These are phyloP conservation scores for Sesamia nonagrioides DNA, from an alignment of 1,140 invertebrate species.

Conservation along the genomic window DNA sequence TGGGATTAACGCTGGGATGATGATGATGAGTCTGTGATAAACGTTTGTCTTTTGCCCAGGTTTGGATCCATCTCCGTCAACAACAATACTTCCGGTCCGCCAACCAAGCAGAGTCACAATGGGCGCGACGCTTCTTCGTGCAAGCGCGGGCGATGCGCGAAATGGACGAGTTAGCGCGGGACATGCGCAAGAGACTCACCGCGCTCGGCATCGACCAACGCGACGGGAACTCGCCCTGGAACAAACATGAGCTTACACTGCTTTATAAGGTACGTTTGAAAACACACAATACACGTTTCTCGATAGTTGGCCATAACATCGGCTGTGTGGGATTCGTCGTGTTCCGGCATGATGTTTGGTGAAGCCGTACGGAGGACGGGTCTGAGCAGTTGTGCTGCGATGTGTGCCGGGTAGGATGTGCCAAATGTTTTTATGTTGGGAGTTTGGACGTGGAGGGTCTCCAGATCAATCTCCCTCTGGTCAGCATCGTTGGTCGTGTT, in stretches of 20 bases:
- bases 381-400: too few species aligned
- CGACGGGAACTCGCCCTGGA: conserved; percentile 70
- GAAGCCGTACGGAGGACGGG: too few species aligned
- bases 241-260: conserved; percentile 86
- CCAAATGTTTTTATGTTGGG: too few species aligned
- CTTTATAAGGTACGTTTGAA: conserved; percentile 89
- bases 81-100: conserved; percentile 72
- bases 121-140: conserved; percentile 92
- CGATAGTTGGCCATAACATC: too few species aligned
- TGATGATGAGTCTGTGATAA: background rate
- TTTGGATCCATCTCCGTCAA: conserved; percentile 74
- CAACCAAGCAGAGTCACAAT: conserved; percentile 88
- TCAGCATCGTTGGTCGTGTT: too few species aligned
- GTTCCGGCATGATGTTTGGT: too few species aligned
- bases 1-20: too few species aligned
- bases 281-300: too few species aligned
- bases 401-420: too few species aligned
- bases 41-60: conserved; percentile 54
- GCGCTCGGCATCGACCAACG: conserved; percentile 84
- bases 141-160: conserved; percentile 92
- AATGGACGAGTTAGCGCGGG: conserved; percentile 91
- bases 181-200: conserved; percentile 90
- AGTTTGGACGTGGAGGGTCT: too few species aligned
- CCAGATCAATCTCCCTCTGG: too few species aligned
- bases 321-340: too few species aligned